phyloP scores from a whole-genome alignment of 1,140 invertebrate species.

The Vanessa tameamea region DNA sequence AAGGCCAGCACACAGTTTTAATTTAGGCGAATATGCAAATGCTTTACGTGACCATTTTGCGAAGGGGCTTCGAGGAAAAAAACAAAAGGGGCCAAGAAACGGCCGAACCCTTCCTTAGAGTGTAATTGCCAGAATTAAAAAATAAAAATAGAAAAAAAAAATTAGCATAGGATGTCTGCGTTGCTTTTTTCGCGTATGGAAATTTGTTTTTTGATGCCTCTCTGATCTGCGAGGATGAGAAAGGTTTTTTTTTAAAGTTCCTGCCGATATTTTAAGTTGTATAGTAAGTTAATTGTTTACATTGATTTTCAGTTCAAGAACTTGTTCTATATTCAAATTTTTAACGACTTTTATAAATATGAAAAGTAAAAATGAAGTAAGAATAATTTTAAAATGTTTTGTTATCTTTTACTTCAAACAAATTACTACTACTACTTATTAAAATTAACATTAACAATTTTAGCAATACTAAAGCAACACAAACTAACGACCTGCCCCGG shows the following conservation, averaged over 20 bases:
- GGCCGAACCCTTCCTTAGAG: constrained; percentile 50
- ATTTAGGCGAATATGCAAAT: constrained; percentile 56
- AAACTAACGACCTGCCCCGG: too few relatives aligned
- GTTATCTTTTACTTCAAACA: too few relatives aligned
- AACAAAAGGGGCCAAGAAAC: constrained; percentile 46
- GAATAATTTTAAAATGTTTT: background rate
- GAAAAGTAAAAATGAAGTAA: background rate
- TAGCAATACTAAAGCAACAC: too few relatives aligned
- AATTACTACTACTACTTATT: too few relatives aligned
- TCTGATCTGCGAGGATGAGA: constrained; percentile 39
- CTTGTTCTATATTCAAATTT: background rate
- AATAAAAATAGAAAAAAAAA: constrained; percentile 47
- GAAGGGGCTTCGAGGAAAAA: constrained; percentile 44
- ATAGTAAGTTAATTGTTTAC: too few relatives aligned
- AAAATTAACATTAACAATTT: too few relatives aligned
- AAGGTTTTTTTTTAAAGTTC: constrained; percentile 42
- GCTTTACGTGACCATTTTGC: constrained; percentile 56
- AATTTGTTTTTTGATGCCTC: constrained; percentile 44
- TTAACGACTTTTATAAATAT: background rate
- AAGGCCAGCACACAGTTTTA: constrained; percentile 46
- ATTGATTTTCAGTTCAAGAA: background rate
- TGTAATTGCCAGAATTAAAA: constrained; percentile 51
- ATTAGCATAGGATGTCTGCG: constrained; percentile 49
- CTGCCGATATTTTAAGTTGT: constrained; percentile 9
- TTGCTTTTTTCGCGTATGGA: constrained; percentile 48